Evolutionary conservation across 2,113 vertebrate species (phyloP).

Genomic region (Trematocara variabile): DNA sequence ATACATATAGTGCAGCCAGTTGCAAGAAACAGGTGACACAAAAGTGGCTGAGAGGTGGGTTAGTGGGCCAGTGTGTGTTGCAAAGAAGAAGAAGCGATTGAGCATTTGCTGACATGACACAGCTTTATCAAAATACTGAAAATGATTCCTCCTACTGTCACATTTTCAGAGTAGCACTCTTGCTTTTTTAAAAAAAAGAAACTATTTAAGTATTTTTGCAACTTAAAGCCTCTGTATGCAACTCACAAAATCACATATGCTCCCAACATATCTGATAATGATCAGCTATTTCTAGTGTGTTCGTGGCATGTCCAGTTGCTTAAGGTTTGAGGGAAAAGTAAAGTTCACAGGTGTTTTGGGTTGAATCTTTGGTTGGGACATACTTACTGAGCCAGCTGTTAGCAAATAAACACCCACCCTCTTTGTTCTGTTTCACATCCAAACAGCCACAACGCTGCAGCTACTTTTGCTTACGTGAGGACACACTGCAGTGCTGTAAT

Average conservation of each 20-base stretch:
- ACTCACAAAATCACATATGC: background rate
- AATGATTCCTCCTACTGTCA: background rate
- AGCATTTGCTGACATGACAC: background rate
- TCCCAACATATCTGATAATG: background rate
- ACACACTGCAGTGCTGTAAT: background rate
- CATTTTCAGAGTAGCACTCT: background rate
- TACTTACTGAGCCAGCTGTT: constrained; percentile 59
- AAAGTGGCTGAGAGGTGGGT: constrained; percentile 39
- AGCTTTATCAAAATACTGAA: background rate
- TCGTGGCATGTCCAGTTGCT: background rate
- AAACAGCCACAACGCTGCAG: constrained; percentile 47
- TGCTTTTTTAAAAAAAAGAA: background rate
- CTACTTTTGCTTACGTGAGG: constrained; percentile 2
- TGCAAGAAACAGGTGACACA: constrained; percentile 19
- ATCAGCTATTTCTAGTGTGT: background rate
- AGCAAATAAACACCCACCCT: constrained; percentile 60
- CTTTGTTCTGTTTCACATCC: constrained; percentile 48
- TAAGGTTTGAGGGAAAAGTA: constrained; percentile 26
- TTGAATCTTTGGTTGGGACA: constrained; percentile 38
- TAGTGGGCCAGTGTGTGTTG: constrained; percentile 33
- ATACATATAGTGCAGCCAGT: background rate
- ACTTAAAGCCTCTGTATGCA: background rate
- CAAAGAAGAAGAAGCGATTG: background rate
- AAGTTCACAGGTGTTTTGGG: constrained; percentile 66
- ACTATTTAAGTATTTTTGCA: background rate